Evolutionary conservation across 2,888 invertebrate species (phyloP), one percentile per base, ranked within the genome.

Genomic region (Eupithecia exiguata): DNA sequence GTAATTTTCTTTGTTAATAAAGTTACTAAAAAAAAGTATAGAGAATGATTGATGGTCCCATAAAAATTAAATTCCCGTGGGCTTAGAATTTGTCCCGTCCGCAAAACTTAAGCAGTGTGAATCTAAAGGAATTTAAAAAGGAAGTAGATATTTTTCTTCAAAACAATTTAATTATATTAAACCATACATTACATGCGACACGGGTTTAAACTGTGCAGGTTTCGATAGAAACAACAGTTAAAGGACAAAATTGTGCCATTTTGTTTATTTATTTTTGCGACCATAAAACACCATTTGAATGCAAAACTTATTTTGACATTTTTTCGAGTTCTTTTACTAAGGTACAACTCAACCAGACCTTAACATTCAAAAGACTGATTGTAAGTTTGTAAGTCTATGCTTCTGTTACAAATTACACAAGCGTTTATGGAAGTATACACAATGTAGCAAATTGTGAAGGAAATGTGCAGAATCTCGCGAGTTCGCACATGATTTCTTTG

Each of bases 401-500:
- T 5, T 25, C 25, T 10, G 53, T 53, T 14, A 58, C 5, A 58
- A 25, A 58, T 58, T 25, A 58, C 58, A 58, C 58, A 58, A 25
- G 25, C 58, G 25, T 58, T 58, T 58, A 58, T 58, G 58, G 58
- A 58, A 25, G 58, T 14, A 25, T 14, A 58, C 25, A 58, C 14
- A 58, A 25, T 25, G 25, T 58, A 25, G 25, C 58, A 25, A 25
- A 58, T n/a, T 58, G 58, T 58, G 12, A 62, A 62, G 10, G 21
- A 62, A 25, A 62, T 40, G 40, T 62, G 30, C n/a, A 21, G 70
- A 65, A 65, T 65, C 74, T 76, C 43, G 35, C 62, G 38, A 76
- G 74, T 71, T 75, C 43, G 65, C 73, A 73, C 72, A 67, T 72
- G 61, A 61, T 65, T 68, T 40, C 68, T 43, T 68, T 65, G 72